Evolutionary conservation across 2,113 vertebrate genomes (phyloP), one percentile per base, ranked within the genome.

Genomic region (Microtus oregoni): DNA sequence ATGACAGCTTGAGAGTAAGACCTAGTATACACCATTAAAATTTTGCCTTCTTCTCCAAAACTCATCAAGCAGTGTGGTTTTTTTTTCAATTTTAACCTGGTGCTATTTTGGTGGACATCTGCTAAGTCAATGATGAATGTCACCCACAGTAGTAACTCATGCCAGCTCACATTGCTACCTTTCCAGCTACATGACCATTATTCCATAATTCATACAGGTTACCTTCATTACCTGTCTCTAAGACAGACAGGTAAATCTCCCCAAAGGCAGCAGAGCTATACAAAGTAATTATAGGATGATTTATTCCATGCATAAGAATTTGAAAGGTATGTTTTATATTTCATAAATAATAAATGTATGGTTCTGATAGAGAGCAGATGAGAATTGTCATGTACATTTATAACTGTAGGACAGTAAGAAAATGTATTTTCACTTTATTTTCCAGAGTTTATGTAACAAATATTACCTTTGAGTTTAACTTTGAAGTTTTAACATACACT

Each of bases 391-490:
- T 89, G 52, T 6, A 50, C n/a, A 26, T 67, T 76, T 58, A 30
- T 70, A 30, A 78, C 79, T 61, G 75, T 17, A 26, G 78, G 75
- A 38, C 55, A 72, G 77, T 93, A 72, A 95, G 83, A 89, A 95
- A 91, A 94, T 93, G 70, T 22, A 76, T 55, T 97, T 93, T 61
- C 47, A 93, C 86, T 95, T 91, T 67, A 63, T 92, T 91, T 63
- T 96, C 92, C 73, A 65, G 38, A 47, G 89, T 95, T 96, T 92
- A 79, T 93, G 83, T 94, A 86, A 91, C 94, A 89, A 86, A 75
- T 72, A 94, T 95, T 92, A 78, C 78, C 91, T 97, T 94, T 73
- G 75, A 93, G 50, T 92, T 78, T 94, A 82, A 83, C 68, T 93
- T 67, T 77, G 58, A 81, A 95, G 94, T 86, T 93, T 81, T 86